Conservation (phyloP, 2,797 vertebrate genomes). For the Rhadinocentrus ornatus region DNA sequence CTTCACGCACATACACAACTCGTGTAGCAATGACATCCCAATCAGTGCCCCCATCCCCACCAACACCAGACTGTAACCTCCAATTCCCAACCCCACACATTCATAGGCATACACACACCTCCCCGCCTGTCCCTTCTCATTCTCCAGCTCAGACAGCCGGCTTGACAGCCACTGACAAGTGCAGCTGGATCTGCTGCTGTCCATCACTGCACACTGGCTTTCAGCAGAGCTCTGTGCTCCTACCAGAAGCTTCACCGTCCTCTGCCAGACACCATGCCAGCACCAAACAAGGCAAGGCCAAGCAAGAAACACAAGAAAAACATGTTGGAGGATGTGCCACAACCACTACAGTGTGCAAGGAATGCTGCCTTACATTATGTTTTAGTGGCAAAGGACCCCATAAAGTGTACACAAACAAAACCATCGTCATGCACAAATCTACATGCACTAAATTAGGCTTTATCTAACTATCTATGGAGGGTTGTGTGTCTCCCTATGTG, state of each 20-base stretch:
- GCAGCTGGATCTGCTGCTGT: conserved; percentile 88
- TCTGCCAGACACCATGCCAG: conserved; percentile 71
- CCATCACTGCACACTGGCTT: conserved; percentile 76
- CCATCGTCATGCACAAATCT: conserved; percentile 10
- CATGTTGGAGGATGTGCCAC: conserved; percentile 27
- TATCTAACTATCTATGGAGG: conserved; percentile 23
- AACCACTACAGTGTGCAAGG: conserved; percentile 13
- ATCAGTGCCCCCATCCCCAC: conserved; percentile 72
- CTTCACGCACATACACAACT: conserved; percentile 62
- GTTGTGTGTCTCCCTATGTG: conserved; percentile 44
- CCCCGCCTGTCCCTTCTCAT: conserved; percentile 74
- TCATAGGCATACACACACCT: conserved; percentile 49
- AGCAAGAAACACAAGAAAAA: conserved; percentile 44
- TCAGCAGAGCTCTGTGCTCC: conserved; percentile 61
- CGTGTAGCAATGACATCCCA: conserved; percentile 80
- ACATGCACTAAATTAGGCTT: neutral
- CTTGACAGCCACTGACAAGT: conserved; percentile 87
- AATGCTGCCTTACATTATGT: conserved; percentile 7
- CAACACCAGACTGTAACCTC: conserved; percentile 61
- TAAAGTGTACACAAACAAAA: conserved; percentile 3
- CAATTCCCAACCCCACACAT: conserved; percentile 51
- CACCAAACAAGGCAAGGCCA: conserved; percentile 84
- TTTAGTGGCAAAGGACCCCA: conserved; percentile 4
- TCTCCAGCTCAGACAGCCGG: conserved; percentile 75
- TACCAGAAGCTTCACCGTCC: conserved; percentile 66